Evolutionary conservation across 1,140 invertebrate genomes (phyloP), one percentile per base, ranked within the genome.

Genomic region (Rhysida immarginata): DNA sequence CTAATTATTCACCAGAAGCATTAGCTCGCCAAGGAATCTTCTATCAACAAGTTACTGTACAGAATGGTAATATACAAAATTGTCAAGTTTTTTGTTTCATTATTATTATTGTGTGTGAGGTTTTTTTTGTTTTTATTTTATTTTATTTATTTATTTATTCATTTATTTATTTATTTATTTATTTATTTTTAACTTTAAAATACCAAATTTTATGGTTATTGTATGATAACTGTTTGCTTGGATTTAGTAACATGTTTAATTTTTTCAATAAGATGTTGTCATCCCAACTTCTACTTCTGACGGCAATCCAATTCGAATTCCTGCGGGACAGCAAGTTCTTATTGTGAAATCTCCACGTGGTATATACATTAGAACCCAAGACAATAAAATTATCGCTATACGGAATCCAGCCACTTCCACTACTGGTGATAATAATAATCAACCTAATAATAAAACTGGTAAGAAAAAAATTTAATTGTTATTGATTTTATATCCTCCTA

Each of bases 321-420:
- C 91, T 67, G 85, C 89, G 2, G 92, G 91, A 0, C 89, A 96
- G 68, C 80, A 89, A 61, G 88, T 96, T 0, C 84, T 94, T 77
- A 87, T 96, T 2, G 75, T 96, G 1, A 93, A 93, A 67, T 94
- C 89, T 18, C 84, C 88, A 0, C 94, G 94, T 72, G 92, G 91
- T 27, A 92, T 96, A 57, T 96, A 95, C 69, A 89, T 96, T 80
- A 85, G 94, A 60, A 73, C 94, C 23, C 87, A 90, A 65, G 90
- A 89, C 64, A 89, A 90, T n/a, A 93, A 93, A 74, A 92, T 96
- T 56, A 93, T 95, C 64, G 89, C 91, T n/a, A 93, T 95, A 57
- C 78, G 85, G 61, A 85, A 67, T 1, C 66, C 68, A 13, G 53
- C 50, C 16, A n/a, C 42, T 18, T 2, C n/a, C 13, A 11, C 21